Evolutionary conservation across 2,113 vertebrate species (phyloP).

Genomic region (Calyptomena viridis): DNA sequence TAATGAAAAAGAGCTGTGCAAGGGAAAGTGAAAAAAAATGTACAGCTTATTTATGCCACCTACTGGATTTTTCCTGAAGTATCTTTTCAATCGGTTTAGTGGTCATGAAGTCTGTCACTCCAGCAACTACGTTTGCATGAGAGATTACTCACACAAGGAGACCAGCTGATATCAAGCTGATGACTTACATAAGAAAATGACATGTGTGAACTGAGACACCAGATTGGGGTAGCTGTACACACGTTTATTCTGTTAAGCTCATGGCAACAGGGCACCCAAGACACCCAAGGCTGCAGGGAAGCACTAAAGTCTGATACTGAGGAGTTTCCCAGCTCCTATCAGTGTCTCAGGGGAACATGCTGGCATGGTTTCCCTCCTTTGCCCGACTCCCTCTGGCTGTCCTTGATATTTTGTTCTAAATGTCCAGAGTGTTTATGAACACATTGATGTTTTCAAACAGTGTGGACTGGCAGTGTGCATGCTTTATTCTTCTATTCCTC

Average conservation of each 20-base stretch:
- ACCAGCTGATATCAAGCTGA: background rate
- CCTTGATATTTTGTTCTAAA: background rate
- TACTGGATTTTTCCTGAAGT: constrained; percentile 58
- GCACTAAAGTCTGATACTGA: background rate
- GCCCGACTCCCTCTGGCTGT: background rate
- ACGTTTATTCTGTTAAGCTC: background rate
- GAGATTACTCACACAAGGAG: background rate
- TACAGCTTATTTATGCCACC: constrained; percentile 55
- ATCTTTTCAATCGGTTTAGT: background rate
- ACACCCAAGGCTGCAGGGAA: background rate
- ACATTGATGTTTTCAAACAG: background rate
- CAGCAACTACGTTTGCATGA: accelerated
- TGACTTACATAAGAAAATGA: accelerated
- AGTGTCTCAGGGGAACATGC: background rate
- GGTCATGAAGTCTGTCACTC: background rate
- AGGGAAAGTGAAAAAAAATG: background rate
- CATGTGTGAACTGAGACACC: background rate
- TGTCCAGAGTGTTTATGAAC: background rate
- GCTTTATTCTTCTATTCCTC: background rate
- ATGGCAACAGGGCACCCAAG: background rate
- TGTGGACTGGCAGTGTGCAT: accelerated
- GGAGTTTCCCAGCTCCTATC: background rate
- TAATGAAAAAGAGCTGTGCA: background rate
- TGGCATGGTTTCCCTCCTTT: background rate
- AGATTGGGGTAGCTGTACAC: background rate